These are phyloP conservation scores for Tursiops truncatus DNA, from an alignment of 2,113 vertebrate genomes.

Conservation along the genomic window DNA sequence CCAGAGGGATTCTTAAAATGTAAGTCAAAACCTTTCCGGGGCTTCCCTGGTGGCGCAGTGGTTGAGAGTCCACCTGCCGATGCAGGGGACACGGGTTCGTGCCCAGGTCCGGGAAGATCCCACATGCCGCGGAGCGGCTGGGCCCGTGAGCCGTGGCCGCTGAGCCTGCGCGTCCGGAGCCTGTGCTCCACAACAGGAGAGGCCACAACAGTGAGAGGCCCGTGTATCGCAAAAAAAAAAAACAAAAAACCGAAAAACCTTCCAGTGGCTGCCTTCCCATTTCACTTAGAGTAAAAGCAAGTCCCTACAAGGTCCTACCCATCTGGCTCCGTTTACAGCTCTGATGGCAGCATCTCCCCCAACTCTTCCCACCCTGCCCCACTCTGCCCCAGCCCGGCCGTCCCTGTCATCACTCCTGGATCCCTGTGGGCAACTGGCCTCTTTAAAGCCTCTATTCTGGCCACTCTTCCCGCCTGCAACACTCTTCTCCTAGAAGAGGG, in stretches of 20 bases:
- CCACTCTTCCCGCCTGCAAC: not conserved
- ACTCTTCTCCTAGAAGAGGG: not conserved
- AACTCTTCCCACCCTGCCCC: not conserved
- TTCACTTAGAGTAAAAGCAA: conserved; percentile 15
- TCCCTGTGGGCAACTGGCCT: not conserved
- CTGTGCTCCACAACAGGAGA: no score
- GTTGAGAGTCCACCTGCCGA: no score
- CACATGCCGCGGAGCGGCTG: no score
- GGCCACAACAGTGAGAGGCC: no score
- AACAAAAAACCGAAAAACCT: no score
- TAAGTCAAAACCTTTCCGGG: not conserved
- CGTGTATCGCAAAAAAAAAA: no score
- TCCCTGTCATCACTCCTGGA: not conserved
- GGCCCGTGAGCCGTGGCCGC: no score
- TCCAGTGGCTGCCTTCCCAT: conserved; percentile 11
- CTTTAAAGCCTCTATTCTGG: not conserved
- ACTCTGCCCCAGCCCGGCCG: not conserved
- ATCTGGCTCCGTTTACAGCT: not conserved
- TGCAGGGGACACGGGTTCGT: no score
- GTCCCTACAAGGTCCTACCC: not conserved
- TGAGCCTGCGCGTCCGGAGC: no score
- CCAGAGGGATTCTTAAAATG: not conserved
- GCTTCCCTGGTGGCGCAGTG: no score
- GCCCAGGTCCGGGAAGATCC: no score
- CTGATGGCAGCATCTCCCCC: not conserved